phyloP scores from a whole-genome alignment of 1,140 invertebrate genomes.

The Aradophagus sp. region DNA sequence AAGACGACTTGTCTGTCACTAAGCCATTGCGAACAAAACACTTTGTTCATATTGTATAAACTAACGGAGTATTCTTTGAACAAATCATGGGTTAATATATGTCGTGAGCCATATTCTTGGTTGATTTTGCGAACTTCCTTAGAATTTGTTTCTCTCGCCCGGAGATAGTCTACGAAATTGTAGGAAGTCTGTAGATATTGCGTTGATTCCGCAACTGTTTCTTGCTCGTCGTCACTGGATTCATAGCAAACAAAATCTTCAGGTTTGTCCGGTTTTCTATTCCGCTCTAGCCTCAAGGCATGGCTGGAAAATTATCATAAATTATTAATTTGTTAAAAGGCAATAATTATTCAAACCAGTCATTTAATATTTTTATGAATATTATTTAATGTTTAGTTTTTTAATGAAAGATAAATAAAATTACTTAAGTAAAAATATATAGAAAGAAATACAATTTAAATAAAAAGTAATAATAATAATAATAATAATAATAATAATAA shows the following conservation, averaged over 20 bases:
- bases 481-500: slow-evolving; percentile 1
- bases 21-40: slow-evolving; percentile 97
- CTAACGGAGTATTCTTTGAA: slow-evolving; percentile 88
- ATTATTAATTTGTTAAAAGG: no score
- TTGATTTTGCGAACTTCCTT: slow-evolving; percentile 83
- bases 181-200: slow-evolving; percentile 86
- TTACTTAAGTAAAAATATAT: no score
- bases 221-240: slow-evolving; percentile 88
- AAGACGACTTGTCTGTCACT: slow-evolving; percentile 95
- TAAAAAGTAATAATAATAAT: slow-evolving; percentile 1
- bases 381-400: no score
- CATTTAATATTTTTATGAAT: no score
- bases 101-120: slow-evolving; percentile 86
- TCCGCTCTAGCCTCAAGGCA: slow-evolving; percentile 78
- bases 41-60: slow-evolving; percentile 93
- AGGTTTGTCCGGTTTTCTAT: slow-evolving; percentile 86
- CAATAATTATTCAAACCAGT: no score
- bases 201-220: slow-evolving; percentile 81
- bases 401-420: no score
- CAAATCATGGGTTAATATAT: slow-evolving; percentile 91
- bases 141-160: slow-evolving; percentile 83
- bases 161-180: slow-evolving; percentile 89
- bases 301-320: slow-evolving; percentile 63
- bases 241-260: slow-evolving; percentile 93
- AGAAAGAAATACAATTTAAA: neutral